phyloP scores from a whole-genome alignment of 2,888 invertebrate genomes.

The Dynastes grantii region DNA sequence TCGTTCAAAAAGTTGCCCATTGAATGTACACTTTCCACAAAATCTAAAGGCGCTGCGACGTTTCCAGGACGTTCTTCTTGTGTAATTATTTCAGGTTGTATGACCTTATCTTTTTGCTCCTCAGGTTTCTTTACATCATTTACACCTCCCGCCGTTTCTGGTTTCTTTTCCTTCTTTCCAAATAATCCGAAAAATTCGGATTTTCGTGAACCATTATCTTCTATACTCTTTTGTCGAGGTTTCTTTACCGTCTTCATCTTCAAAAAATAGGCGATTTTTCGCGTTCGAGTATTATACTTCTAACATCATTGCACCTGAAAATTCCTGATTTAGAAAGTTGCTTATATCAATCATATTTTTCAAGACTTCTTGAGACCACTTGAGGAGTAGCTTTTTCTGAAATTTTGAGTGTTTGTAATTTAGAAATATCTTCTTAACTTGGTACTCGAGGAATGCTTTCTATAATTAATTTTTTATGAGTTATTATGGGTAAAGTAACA shows the following conservation, averaged over 20 bases:
- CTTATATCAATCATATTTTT: conserved; percentile 49
- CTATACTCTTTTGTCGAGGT: conserved; percentile 41
- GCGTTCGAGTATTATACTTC: conserved; percentile 25
- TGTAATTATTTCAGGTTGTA: conserved; percentile 16
- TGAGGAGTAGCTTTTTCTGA: conserved; percentile 32
- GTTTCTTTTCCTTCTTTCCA: conserved; percentile 57
- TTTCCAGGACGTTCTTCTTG: conserved; percentile 12
- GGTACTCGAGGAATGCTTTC: not conserved
- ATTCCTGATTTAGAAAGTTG: conserved; percentile 49
- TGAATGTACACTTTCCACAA: conserved; percentile 44
- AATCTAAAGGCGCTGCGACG: conserved; percentile 26
- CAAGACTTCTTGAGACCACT: conserved; percentile 41
- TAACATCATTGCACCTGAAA: conserved; percentile 51
- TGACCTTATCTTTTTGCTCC: conserved; percentile 18
- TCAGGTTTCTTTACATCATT: conserved; percentile 14
- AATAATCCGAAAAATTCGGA: conserved; percentile 58
- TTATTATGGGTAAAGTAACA: not conserved
- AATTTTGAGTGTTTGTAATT: conserved; percentile 33
- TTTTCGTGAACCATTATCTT: conserved; percentile 55
- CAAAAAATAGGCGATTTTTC: conserved; percentile 16
- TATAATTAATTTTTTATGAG: conserved; percentile 12
- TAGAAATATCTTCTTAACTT: conserved; percentile 10
- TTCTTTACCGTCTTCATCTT: conserved; percentile 44
- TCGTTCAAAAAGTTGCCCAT: conserved; percentile 55
- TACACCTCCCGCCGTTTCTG: conserved; percentile 21